Conservation (phyloP, 1,140 invertebrate species). For the Vollenhovia emeryi region DNA sequence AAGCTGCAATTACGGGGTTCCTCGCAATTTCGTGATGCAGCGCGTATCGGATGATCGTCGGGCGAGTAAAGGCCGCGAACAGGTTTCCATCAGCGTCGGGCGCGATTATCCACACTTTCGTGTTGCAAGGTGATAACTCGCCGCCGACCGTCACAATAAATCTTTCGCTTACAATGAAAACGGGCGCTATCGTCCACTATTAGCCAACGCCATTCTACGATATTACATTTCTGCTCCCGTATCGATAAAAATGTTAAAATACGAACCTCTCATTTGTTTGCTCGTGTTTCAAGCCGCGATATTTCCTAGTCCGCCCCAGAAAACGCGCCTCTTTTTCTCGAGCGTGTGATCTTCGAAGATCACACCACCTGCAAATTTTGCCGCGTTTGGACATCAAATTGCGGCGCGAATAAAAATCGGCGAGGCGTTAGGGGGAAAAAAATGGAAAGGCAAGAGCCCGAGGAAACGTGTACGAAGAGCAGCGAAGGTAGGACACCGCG, state of each 20-base stretch:
- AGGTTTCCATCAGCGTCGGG: conserved; percentile 43
- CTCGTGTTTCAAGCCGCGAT: not conserved
- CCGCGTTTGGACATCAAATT: not conserved
- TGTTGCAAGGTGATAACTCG: conserved; percentile 68
- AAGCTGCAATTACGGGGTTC: conserved; percentile 35
- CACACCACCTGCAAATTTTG: not conserved
- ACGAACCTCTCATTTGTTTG: not conserved
- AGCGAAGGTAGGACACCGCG: not conserved
- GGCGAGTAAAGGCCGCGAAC: conserved; percentile 60
- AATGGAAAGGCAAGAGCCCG: not conserved
- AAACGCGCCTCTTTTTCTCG: not conserved
- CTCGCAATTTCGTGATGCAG: conserved; percentile 4
- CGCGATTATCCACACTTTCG: conserved; percentile 67
- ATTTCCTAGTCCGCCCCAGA: not conserved
- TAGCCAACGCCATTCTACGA: conserved; percentile 58
- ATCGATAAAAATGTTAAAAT: conserved; percentile 66
- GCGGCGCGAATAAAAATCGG: not conserved
- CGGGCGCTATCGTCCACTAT: conserved; percentile 70
- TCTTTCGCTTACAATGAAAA: conserved; percentile 58
- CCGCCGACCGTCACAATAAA: conserved; percentile 63
- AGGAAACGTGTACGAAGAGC: not conserved
- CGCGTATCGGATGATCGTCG: conserved; percentile 63
- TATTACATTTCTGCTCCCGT: conserved; percentile 52
- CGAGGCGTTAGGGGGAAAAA: not conserved
- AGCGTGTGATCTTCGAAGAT: not conserved